phyloP scores from a whole-genome alignment of 2,888 invertebrate genomes.

The Temnothorax unifasciatus region DNA sequence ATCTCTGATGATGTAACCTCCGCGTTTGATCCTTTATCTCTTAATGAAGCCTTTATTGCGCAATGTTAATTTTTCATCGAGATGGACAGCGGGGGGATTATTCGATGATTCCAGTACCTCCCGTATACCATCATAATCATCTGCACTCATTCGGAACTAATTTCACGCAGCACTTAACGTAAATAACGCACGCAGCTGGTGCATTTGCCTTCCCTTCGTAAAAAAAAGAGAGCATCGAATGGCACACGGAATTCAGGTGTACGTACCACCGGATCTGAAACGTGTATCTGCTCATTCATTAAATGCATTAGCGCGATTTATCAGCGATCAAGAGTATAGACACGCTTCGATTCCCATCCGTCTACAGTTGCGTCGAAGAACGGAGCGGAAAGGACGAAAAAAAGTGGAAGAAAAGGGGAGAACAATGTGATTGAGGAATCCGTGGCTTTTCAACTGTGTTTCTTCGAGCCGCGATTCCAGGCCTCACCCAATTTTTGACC shows the following conservation, averaged over 20 bases:
- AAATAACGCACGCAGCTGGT: slow-evolving; percentile 26
- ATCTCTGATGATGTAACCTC: not conserved
- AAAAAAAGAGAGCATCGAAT: slow-evolving; percentile 5
- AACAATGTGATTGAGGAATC: slow-evolving; percentile 34
- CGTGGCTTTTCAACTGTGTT: not conserved
- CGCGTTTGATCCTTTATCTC: not conserved
- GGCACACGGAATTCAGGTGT: slow-evolving; percentile 33
- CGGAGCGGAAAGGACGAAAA: slow-evolving; percentile 25
- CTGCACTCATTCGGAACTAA: slow-evolving; percentile 39
- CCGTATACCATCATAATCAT: slow-evolving; percentile 11
- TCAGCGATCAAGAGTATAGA: slow-evolving; percentile 71
- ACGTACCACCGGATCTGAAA: slow-evolving; percentile 38
- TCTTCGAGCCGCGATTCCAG: not conserved
- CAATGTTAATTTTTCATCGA: slow-evolving; percentile 21
- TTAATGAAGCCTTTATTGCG: not conserved
- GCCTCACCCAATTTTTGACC: not conserved
- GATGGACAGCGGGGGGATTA: slow-evolving; percentile 7
- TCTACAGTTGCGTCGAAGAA: slow-evolving; percentile 15
- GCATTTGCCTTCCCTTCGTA: slow-evolving; percentile 24
- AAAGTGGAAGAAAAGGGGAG: slow-evolving; percentile 7
- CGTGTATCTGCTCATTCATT: slow-evolving; percentile 69
- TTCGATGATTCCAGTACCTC: slow-evolving; percentile 23
- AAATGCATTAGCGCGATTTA: slow-evolving; percentile 74
- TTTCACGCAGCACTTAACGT: slow-evolving; percentile 46
- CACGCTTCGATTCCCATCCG: slow-evolving; percentile 71